These are phyloP conservation scores for Hylaeus anthracinus DNA, from an alignment of 1,140 invertebrate genomes.

Conservation along the genomic window DNA sequence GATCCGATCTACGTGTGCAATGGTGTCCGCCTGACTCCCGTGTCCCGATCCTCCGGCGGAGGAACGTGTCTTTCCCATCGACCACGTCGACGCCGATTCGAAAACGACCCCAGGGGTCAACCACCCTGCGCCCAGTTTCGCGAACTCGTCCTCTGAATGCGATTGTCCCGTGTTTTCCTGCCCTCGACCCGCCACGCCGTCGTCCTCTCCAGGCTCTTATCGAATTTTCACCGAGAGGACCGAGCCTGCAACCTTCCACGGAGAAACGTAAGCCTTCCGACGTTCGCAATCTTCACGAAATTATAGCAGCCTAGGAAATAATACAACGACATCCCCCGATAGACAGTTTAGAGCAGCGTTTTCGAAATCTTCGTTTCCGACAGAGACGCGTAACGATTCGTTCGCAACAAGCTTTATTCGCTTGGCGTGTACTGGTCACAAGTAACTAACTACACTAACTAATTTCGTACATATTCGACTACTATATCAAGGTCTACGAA, in stretches of 20 bases:
- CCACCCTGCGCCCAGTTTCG: conserved; percentile 14
- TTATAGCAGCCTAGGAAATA: background rate
- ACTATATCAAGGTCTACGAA: too few species aligned
- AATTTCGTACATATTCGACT: too few species aligned
- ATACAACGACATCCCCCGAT: too few species aligned
- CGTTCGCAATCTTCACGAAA: background rate
- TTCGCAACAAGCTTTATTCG: too few species aligned
- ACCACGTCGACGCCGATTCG: background rate
- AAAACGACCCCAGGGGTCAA: conserved; percentile 18
- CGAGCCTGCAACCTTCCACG: background rate
- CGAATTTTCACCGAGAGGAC: background rate
- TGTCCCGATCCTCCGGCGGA: background rate
- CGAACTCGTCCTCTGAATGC: conserved; percentile 10
- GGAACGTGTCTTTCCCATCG: background rate
- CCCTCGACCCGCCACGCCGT: background rate
- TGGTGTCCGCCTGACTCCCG: background rate
- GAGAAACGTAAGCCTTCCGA: background rate
- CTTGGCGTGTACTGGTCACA: too few species aligned
- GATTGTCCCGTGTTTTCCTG: background rate
- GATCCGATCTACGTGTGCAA: background rate
- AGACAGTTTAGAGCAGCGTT: too few species aligned
- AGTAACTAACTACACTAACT: too few species aligned
- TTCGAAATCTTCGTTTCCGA: too few species aligned
- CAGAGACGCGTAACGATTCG: too few species aligned
- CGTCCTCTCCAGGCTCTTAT: background rate